Evolutionary conservation across 2,888 invertebrate species (phyloP).

Genomic region (Nasonovia ribisnigri): DNA sequence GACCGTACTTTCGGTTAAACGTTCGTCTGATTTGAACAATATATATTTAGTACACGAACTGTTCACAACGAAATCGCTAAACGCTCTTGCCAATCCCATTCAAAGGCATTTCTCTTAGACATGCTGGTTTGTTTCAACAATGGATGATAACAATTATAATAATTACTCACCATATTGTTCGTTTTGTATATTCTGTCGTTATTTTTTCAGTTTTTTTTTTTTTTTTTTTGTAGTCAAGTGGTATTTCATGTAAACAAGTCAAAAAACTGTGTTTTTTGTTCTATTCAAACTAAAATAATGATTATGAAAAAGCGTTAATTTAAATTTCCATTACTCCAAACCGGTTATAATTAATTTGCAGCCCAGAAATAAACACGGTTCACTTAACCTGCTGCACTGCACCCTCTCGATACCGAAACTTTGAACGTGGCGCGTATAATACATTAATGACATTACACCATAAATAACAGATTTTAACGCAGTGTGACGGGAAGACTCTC

Average conservation of each 20-base stretch:
- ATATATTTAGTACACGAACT: neutral
- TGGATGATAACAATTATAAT: slow-evolving; percentile 28
- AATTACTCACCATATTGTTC: slow-evolving; percentile 54
- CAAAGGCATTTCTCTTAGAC: slow-evolving; percentile 16
- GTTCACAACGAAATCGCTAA: slow-evolving; percentile 18
- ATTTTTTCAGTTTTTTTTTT: neutral
- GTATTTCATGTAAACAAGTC: slow-evolving; percentile 57
- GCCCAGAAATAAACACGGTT: slow-evolving; percentile 43
- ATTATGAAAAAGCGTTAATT: slow-evolving; percentile 38
- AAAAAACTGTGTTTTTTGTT: slow-evolving; percentile 49
- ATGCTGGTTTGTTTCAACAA: slow-evolving; percentile 11
- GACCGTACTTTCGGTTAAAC: neutral
- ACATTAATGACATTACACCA: neutral
- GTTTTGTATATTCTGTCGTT: neutral
- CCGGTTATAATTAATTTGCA: slow-evolving; percentile 58
- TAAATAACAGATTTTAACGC: slow-evolving; percentile 28
- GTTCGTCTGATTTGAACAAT: neutral
- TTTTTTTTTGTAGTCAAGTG: slow-evolving; percentile 22
- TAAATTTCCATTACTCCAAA: slow-evolving; percentile 37
- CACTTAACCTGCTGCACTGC: slow-evolving; percentile 12
- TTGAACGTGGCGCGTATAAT: slow-evolving; percentile 18
- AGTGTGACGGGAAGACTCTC: neutral
- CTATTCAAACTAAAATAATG: slow-evolving; percentile 45
- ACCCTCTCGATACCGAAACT: slow-evolving; percentile 31
- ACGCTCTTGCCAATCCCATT: slow-evolving; percentile 39